These are phyloP conservation scores for Watsonalla cultraria DNA, from an alignment of 2,888 invertebrate genomes.

Conservation along the genomic window DNA sequence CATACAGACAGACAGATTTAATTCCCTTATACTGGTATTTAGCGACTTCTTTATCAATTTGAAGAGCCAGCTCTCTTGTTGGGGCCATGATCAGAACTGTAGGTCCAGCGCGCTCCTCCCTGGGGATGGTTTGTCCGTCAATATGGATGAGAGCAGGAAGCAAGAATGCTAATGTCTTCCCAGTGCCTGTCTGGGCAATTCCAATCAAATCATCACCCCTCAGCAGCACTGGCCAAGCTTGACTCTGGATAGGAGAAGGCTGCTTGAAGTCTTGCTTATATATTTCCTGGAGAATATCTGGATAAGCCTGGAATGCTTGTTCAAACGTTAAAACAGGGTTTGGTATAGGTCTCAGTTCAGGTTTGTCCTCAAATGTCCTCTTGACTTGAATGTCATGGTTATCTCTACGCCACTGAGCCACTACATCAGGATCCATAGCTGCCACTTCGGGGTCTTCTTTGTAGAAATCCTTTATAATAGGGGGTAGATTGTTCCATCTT, in stretches of 20 bases:
- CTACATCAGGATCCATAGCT: conserved; percentile 81
- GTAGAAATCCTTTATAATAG: conserved; percentile 90
- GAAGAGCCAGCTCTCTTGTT: conserved; percentile 94
- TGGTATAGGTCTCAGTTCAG: conserved; percentile 76
- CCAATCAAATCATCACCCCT: conserved; percentile 96
- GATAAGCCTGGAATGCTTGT: conserved; percentile 89
- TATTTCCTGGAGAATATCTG: conserved; percentile 90
- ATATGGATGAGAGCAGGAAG: conserved; percentile 96
- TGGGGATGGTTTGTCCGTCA: conserved; percentile 88
- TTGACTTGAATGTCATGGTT: conserved; percentile 88
- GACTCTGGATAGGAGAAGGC: conserved; percentile 95
- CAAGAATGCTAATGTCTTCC: conserved; percentile 96
- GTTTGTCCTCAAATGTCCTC: conserved; percentile 79
- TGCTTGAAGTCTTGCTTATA: conserved; percentile 86
- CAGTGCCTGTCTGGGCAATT: conserved; percentile 96
- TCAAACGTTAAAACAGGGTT: conserved; percentile 90
- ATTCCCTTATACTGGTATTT: conserved; percentile 95
- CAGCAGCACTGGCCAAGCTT: conserved; percentile 96
- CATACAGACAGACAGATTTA: conserved; percentile 93
- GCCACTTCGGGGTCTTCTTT: conserved; percentile 85
- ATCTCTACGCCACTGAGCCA: conserved; percentile 79
- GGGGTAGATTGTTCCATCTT: conserved; percentile 82
- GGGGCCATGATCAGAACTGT: conserved; percentile 94
- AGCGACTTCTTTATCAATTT: conserved; percentile 93
- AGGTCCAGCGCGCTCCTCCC: conserved; percentile 86